Evolutionary conservation across 1,140 invertebrate genomes (phyloP).

Genomic region (Dendrolimus kikuchii): DNA sequence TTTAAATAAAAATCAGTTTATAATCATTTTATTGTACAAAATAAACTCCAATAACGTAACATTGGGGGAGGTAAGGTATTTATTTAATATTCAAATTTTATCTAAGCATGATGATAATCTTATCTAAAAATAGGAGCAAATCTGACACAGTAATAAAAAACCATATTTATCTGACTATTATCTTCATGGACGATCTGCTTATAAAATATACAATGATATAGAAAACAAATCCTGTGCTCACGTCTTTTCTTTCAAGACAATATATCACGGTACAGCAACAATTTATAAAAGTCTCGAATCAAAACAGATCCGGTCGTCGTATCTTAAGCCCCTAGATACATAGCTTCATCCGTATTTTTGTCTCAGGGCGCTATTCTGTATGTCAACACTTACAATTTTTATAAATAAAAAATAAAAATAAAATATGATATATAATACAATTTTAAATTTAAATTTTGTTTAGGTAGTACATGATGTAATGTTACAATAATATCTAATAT

Average conservation of each 20-base stretch:
- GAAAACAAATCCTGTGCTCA: slow-evolving; percentile 14
- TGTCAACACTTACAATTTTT: not conserved
- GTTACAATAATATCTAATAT: no score
- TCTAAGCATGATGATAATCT: not conserved
- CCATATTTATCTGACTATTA: slow-evolving; percentile 4
- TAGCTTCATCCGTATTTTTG: slow-evolving; percentile 3
- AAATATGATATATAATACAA: no score
- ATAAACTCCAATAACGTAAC: no score
- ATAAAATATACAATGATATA: slow-evolving; percentile 20
- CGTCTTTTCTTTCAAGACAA: slow-evolving; percentile 18
- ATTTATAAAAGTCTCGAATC: slow-evolving; percentile 27
- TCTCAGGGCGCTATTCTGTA: not conserved
- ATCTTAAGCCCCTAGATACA: slow-evolving; percentile 14
- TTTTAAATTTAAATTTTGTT: no score
- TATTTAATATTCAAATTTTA: not conserved
- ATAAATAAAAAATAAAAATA: no score
- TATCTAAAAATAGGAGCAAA: slow-evolving; percentile 5
- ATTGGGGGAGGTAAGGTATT: no score
- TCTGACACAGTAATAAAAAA: slow-evolving; percentile 1
- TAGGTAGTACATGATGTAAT: no score
- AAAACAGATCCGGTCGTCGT: slow-evolving; percentile 19
- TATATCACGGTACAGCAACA: slow-evolving; percentile 22
- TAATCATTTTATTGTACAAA: no score
- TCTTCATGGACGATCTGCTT: slow-evolving; percentile 11
- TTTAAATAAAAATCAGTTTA: no score